Evolutionary conservation across 1,140 invertebrate species (phyloP), one percentile per base, ranked within the genome.

Genomic region (Drosophila neocordata): DNA sequence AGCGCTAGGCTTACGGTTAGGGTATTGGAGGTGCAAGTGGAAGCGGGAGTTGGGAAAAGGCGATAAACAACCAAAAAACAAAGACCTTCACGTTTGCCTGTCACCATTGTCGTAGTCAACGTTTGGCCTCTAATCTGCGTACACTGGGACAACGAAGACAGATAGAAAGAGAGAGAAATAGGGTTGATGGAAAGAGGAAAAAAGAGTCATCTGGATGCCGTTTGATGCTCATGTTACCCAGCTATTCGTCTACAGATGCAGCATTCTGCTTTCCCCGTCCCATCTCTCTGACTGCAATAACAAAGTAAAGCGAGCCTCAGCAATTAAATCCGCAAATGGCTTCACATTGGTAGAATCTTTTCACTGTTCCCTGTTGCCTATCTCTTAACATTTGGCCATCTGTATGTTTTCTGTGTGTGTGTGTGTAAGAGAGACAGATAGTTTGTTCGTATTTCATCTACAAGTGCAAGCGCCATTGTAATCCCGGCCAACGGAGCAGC

Each of bases 321-420:
- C 83, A 88, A 88, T 88, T 88, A 88, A 88, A 88, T 89, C 77
- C 79, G 67, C 84, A 88, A 88, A 87, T 88, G 83, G 79, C 77
- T 83, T 83, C 76, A 51, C 76, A 83, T 79, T 77, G 75, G 75
- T 83, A 76, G 35, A 41, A 60, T 53, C 65, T 22, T 59, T 53
- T 34, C 27, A 31, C 6, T 31, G 27, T 31, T 31, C 27, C 27
- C 27, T 31, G 27, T 31, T 31, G 27, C 52, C 41, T 65, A 20
- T 74, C 41, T 71, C 56, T 56, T 18, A 37, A 55, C 60, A 56
- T 65, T 62, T 31, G 27, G 27, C 27, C 27, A 31, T 31, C 27
- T 31, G 27, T 51, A 44, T 37, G 70, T 66, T 74, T 73, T 65
- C 53, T 65, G 69, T 73, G 37, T 73, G 64, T 55, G 4, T 53